Evolutionary conservation across 2,888 invertebrate genomes (phyloP), one percentile per base, ranked within the genome.

Genomic region (Gisinianus flammeolus): DNA sequence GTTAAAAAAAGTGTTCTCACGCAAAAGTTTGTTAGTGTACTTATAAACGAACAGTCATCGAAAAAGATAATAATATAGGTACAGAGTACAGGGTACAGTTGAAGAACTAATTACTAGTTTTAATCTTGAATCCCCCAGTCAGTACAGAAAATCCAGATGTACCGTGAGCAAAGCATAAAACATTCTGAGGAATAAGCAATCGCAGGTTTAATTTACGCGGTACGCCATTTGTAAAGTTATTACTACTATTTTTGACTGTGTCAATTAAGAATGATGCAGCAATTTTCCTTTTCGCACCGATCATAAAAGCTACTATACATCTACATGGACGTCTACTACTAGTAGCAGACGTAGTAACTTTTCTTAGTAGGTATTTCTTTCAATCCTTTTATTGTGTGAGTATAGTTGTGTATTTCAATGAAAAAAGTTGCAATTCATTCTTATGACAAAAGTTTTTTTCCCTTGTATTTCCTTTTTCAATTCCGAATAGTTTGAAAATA

Each of bases 161-260:
- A n/a, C n/a, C n/a, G n/a, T n/a, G n/a, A 24, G 62, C 54, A 26
- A 12, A 10, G 62, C 16, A 26, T 62, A 62, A 62, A 28, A 62
- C 16, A 28, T 26, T 26, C 12, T 26, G 26, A 5, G 26, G 24
- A 28, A 5, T 62, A 26, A n/a, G 22, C 22, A 58, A 24, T 58
- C 16, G n/a, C 2, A n/a, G n/a, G n/a, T n/a, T n/a, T n/a, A n/a
- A n/a, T n/a, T n/a, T n/a, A n/a, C n/a, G n/a, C n/a, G n/a, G n/a
- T n/a, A n/a, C n/a, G n/a, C n/a, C 19, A 44, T 62, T 12, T 62
- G 28, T 62, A 24, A 26, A 26, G 62, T 28, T 26, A 62, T 62
- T 12, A 62, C 62, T 62, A 62, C 44, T 12, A 44, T 16, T 62
- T 62, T 62, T 62, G 24, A 62, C 62, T 26, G 24, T 62, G 62